phyloP scores from a whole-genome alignment of 2,888 invertebrate genomes.

The Petrolisthes manimaculis region DNA sequence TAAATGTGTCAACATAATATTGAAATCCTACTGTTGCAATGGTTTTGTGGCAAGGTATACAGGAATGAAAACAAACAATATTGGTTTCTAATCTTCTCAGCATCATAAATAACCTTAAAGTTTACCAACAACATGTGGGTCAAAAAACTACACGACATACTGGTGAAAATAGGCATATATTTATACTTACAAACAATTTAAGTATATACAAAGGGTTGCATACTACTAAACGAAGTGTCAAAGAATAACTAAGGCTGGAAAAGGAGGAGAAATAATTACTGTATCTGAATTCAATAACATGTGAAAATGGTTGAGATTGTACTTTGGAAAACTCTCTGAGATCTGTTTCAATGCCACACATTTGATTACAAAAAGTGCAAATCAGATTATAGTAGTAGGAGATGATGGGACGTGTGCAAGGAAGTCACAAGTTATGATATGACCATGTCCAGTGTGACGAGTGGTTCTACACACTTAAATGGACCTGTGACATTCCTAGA shows the following conservation, averaged over 20 bases:
- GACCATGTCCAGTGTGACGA: no score
- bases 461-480: no score
- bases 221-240: conserved; percentile 38
- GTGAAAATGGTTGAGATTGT: conserved; percentile 43
- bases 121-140: not conserved
- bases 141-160: not conserved
- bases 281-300: not conserved
- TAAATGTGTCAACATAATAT: no score
- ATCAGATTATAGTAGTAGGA: not conserved
- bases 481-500: no score
- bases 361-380: conserved; percentile 39
- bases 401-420: not conserved
- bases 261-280: not conserved
- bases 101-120: not conserved
- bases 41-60: no score
- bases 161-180: conserved; percentile 57
- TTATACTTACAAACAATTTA: conserved; percentile 56
- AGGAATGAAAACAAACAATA: no score
- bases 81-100: not conserved
- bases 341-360: conserved; percentile 57
- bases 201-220: conserved; percentile 45
- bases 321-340: conserved; percentile 54
- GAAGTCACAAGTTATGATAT: not conserved
- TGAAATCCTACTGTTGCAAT: no score
- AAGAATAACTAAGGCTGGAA: conserved; percentile 9